These are phyloP conservation scores for Epicampocera succincta DNA, from an alignment of 2,888 invertebrate species.

Conservation along the genomic window DNA sequence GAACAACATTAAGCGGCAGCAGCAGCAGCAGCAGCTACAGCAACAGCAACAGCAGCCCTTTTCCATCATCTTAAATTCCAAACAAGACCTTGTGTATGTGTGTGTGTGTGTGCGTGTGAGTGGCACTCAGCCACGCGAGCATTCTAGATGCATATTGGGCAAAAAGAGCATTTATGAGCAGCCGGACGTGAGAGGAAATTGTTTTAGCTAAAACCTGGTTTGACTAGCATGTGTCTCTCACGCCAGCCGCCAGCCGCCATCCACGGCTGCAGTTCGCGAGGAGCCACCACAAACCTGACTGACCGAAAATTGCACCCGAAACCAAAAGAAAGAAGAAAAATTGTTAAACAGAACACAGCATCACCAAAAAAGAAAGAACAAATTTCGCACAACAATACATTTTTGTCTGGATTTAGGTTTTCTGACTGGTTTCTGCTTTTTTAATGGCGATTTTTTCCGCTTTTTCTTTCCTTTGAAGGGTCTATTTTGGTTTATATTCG, in stretches of 20 bases:
- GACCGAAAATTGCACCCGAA: slow-evolving; percentile 7
- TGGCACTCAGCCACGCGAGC: neutral
- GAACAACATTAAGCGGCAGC: slow-evolving; percentile 54
- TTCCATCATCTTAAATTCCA: slow-evolving; percentile 35
- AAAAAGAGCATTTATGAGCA: neutral
- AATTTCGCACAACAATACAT: slow-evolving; percentile 41
- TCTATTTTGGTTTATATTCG: slow-evolving; percentile 51
- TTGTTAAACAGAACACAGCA: neutral
- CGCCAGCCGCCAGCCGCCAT: slow-evolving; percentile 40
- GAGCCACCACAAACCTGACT: slow-evolving; percentile 58
- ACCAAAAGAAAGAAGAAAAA: slow-evolving; percentile 1
- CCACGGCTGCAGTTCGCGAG: slow-evolving; percentile 31
- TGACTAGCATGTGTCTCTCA: slow-evolving; percentile 69
- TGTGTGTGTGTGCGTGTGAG: slow-evolving; percentile 1
- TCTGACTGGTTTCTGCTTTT: slow-evolving; percentile 50
- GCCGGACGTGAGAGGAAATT: slow-evolving; percentile 20
- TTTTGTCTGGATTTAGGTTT: slow-evolving; percentile 63
- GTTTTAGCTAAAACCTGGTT: slow-evolving; percentile 55
- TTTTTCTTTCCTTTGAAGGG: slow-evolving; percentile 23
- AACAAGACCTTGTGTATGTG: neutral
- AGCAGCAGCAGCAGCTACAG: too few species aligned
- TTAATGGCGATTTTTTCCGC: neutral
- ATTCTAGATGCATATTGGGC: slow-evolving; percentile 39
- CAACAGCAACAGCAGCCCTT: slow-evolving; percentile 49
- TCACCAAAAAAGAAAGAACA: slow-evolving; percentile 1